A percentile compares a stretch with the other conserved stretches of the same genome.
Evolutionary conservation across 2,113 vertebrate species (phyloP).

Genomic region (Brachyistius frenatus): DNA sequence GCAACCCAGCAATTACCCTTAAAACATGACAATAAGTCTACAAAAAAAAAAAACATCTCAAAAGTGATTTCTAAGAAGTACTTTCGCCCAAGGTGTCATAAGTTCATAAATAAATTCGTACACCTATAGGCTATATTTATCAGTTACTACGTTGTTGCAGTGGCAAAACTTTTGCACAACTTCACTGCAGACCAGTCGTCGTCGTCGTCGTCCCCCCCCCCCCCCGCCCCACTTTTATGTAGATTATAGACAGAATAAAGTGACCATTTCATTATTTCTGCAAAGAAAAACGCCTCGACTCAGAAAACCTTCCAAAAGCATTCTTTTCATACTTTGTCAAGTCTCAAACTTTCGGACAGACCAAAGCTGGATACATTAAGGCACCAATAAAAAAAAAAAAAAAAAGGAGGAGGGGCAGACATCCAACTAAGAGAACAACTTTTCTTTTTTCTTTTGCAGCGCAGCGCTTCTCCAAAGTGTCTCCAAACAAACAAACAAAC

Average conservation of each 20-base stretch:
- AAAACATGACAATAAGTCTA: background rate
- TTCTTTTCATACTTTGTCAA: constrained; percentile 26
- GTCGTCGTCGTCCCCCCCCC: no score
- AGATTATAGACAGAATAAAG: no score
- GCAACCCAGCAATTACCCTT: background rate
- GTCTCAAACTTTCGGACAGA: constrained; percentile 29
- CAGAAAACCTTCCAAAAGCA: background rate
- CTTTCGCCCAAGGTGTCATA: background rate
- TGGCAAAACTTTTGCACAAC: background rate
- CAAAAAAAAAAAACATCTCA: background rate
- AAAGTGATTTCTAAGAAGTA: background rate
- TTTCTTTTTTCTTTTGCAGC: constrained; percentile 10
- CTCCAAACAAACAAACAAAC: constrained; percentile 9
- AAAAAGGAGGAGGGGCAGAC: constrained; percentile 44
- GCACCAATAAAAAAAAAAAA: background rate
- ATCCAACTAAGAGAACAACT: constrained; percentile 9
- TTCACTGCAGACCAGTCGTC: background rate
- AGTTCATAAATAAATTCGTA: background rate
- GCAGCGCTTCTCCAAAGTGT: constrained; percentile 21
- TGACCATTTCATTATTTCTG: background rate
- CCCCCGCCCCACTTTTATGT: no score
- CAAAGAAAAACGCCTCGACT: background rate
- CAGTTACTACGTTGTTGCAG: background rate
- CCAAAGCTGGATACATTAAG: constrained; percentile 32
- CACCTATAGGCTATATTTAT: background rate